Evolutionary conservation across 2,888 invertebrate genomes (phyloP).

Genomic region (Ennomos fuscantarius): DNA sequence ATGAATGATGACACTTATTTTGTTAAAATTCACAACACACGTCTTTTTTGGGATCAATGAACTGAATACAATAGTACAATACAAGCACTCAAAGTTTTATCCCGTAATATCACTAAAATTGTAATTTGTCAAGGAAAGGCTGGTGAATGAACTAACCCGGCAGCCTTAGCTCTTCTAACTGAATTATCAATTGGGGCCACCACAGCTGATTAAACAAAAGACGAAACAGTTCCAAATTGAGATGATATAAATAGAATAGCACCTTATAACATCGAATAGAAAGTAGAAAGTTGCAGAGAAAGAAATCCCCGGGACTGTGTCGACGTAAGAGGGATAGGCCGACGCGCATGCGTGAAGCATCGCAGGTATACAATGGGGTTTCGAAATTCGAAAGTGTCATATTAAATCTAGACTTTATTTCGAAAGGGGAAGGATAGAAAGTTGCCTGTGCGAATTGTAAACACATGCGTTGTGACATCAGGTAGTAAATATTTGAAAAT

Average conservation of each 20-base stretch:
- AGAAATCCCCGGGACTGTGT: slow-evolving; percentile 55
- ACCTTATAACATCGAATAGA: slow-evolving; percentile 53
- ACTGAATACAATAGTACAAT: neutral
- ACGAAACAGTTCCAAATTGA: slow-evolving; percentile 61
- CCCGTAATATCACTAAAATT: slow-evolving; percentile 14
- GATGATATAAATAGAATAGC: slow-evolving; percentile 51
- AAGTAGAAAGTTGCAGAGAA: slow-evolving; percentile 60
- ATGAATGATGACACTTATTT: slow-evolving; percentile 22
- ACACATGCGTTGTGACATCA: slow-evolving; percentile 63
- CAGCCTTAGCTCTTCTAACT: slow-evolving; percentile 67
- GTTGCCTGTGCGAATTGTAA: slow-evolving; percentile 27
- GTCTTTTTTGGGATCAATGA: slow-evolving; percentile 2
- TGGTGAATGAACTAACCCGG: slow-evolving; percentile 62
- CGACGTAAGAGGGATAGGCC: slow-evolving; percentile 56
- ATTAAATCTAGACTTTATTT: slow-evolving; percentile 47
- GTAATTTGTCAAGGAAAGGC: slow-evolving; percentile 39
- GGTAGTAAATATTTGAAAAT: slow-evolving; percentile 67
- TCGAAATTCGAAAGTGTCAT: slow-evolving; percentile 43
- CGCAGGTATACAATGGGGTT: slow-evolving; percentile 55
- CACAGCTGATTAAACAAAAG: slow-evolving; percentile 80
- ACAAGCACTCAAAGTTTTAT: neutral
- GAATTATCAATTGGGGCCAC: slow-evolving; percentile 78
- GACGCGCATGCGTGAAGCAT: slow-evolving; percentile 70
- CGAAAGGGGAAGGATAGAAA: slow-evolving; percentile 40
- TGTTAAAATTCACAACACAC: slow-evolving; percentile 1